A percentile compares a stretch with the other conserved stretches of the same genome.
These are phyloP conservation scores for Camptogramma bilineatum DNA, from an alignment of 2,888 invertebrate genomes.

Conservation along the genomic window DNA sequence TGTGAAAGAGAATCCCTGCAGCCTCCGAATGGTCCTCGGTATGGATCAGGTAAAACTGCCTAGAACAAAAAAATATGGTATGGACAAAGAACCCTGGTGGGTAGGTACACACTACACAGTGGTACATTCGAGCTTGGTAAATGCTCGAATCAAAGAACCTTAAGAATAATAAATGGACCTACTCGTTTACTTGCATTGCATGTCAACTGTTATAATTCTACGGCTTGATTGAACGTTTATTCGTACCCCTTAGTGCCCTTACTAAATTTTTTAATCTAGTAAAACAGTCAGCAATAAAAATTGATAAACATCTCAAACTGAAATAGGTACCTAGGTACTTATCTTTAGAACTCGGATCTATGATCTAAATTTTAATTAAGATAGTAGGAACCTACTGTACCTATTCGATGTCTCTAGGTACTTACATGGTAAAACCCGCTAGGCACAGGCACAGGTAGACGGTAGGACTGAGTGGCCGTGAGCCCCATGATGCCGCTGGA, in stretches of 20 bases:
- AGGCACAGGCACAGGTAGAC: conserved; percentile 89
- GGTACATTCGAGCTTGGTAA: too few relatives aligned
- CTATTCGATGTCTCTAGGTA: conserved; percentile 19
- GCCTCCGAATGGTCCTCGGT: conserved; percentile 96
- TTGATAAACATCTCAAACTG: too few relatives aligned
- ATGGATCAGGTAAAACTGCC: conserved; percentile 97
- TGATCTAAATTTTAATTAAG: too few relatives aligned
- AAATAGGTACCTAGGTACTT: too few relatives aligned
- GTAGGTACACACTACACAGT: too few relatives aligned
- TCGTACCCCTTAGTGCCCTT: not conserved
- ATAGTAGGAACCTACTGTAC: too few relatives aligned
- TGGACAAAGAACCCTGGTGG: not conserved
- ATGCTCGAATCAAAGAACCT: too few relatives aligned
- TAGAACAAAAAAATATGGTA: conserved; percentile 61
- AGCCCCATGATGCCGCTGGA: conserved; percentile 93
- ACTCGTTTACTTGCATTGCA: too few relatives aligned
- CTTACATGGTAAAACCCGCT: conserved; percentile 92
- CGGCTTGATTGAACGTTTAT: not conserved
- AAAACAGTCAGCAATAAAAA: too few relatives aligned
- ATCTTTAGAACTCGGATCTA: too few relatives aligned
- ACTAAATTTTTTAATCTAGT: too few relatives aligned
- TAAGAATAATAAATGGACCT: too few relatives aligned
- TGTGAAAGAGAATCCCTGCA: conserved; percentile 96
- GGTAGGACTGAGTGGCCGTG: conserved; percentile 92
- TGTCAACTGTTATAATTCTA: not conserved